phyloP scores from a whole-genome alignment of 2,113 vertebrate species.

The Aegypius monachus region DNA sequence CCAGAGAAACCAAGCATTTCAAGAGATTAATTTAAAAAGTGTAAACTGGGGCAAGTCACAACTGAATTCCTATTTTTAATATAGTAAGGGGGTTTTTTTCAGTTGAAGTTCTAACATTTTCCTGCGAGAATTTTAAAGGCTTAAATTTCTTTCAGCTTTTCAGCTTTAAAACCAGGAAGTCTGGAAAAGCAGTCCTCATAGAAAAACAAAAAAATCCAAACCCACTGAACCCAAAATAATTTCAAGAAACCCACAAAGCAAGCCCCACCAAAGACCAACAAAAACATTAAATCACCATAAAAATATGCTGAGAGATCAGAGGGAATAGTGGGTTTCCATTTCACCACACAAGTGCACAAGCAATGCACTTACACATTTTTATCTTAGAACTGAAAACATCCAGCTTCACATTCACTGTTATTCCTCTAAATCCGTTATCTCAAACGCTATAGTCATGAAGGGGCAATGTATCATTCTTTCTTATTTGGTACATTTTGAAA shows the following conservation, averaged over 20 bases:
- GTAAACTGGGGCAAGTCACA: background rate
- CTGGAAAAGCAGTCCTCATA: background rate
- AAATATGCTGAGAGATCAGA: background rate
- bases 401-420: background rate
- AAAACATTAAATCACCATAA: background rate
- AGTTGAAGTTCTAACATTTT: background rate
- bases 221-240: background rate
- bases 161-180: background rate
- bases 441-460: accelerated
- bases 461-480: background rate
- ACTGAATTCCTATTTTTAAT: background rate
- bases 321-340: background rate
- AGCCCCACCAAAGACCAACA: background rate
- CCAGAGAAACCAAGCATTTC: background rate
- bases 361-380: background rate
- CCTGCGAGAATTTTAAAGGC: background rate
- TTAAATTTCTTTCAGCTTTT: background rate
- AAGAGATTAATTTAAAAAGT: background rate
- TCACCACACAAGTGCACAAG: background rate
- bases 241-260: background rate
- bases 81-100: accelerated
- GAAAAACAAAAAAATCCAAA: background rate
- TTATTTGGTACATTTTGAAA: background rate
- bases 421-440: background rate
- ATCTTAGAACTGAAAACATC: background rate